Evolutionary conservation across 2,888 invertebrate species (phyloP), one percentile per base, ranked within the genome.

Genomic region (Lasioglossum pauxillum): DNA sequence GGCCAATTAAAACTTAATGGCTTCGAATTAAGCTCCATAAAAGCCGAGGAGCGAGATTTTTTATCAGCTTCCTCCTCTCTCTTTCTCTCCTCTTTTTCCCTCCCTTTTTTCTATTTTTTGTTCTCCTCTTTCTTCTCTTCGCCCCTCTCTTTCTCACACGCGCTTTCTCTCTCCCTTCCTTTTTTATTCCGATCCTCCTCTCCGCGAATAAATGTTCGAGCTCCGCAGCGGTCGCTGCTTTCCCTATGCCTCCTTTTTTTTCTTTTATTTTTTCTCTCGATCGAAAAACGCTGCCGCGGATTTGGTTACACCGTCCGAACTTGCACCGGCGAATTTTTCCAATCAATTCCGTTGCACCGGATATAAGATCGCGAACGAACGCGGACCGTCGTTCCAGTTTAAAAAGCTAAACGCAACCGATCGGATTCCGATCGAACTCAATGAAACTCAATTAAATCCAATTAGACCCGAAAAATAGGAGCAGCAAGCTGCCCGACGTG

Each of bases 1-100:
- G 86, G 86, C 87, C 87, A 87, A 87, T 87, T 87, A 87, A 86
- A 87, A 83, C 83, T 83, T 87, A 87, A 85, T 81, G 80, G 86
- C 75, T 77, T 76, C 83, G 86, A 87, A 85, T 87, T 85, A 86
- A 83, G 83, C 86, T 81, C 83, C 73, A 87, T 86, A 86, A 85
- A 86, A 87, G 81, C 87, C 80, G 77, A 71, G 75, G 81, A 76
- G 80, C 74, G 80, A 80, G 85, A 81, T 87, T 87, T 83, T 87
- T 87, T 79, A 72, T 57, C 79, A 75, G 19, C 46, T 31, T 41
- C 16, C 41, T n/a, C 41, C 5, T 44, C 41, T 10, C 41, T 44
- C 12, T 0, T 0, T 14, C 44, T 14, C 12, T n/a, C 27, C 27
- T 27, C n/a, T 57, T 10, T n/a, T 12, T 57, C 14, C 4, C 0